Base-by-base conservation (phyloP, 2,113 vertebrate species). In the Chaetodon trifascialis region DNA sequence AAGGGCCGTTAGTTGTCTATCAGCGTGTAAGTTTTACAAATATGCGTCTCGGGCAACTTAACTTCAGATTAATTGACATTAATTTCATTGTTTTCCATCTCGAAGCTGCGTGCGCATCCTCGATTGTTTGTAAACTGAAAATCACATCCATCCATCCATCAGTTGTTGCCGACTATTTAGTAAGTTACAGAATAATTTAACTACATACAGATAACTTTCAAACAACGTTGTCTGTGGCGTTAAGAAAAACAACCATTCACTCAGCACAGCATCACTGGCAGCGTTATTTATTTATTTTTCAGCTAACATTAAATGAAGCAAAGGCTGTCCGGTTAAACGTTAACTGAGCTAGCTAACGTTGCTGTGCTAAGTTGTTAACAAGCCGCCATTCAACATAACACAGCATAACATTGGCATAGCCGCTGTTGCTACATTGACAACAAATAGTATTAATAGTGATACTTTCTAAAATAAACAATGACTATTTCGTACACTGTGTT, bases 61-160 rank as follows among this genome's bases (percentile, higher is more conserved):
- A 30, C 16, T 30, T 34, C 10, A 30, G 30, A 30, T 30, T 2
- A 30, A 30, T 30, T 14, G 44, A 44, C 14, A 72, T 4, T 9
- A 2, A 46, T 21, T 59, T 14, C 5, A n/a, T 49, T 1, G 9
- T 71, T 71, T 23, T 44, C 2, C 34, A 19, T 65, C 23, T 67
- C 2, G 4, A 64, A 76, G 56, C 55, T 84, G 51, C 70, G 69
- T 40, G 54, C 70, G 59, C 54, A 78, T 79, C 60, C 21, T 60
- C 56, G 1, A 76, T 38, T 85, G 67, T 73, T 82, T 69, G 65
- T 58, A 44, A 59, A 73, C 17, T 6, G 38, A 40, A 5, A 44
- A 11, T 23, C 16, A 19, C 44, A 42, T 46, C 23, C 34, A 75
- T 46, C 23, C 34, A 75, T 30, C 4, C 17, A 25, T 66, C 36